Percentiles rank a stretch among this genome's conserved stretches.
These are phyloP conservation scores for Marasmarcha lunaedactyla DNA, from an alignment of 2,888 invertebrate genomes.

Conservation along the genomic window DNA sequence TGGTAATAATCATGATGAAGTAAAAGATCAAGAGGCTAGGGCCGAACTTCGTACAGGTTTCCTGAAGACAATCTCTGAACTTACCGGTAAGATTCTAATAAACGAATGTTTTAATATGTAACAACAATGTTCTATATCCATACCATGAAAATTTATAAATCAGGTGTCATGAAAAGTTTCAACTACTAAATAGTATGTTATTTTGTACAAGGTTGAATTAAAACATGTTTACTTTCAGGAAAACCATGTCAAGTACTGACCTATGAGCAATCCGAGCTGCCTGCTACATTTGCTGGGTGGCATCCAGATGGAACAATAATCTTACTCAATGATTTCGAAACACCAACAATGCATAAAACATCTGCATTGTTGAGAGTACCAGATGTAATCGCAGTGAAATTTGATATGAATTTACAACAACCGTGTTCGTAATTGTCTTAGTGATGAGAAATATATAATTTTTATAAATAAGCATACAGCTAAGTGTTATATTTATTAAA, in stretches of 20 bases:
- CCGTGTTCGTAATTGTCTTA: no score
- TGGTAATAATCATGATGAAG: no score
- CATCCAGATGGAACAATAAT: not conserved
- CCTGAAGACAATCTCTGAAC: slow-evolving; percentile 32
- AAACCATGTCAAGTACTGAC: not conserved
- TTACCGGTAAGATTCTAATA: slow-evolving; percentile 30
- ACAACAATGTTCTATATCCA: no score
- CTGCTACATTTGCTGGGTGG: not conserved
- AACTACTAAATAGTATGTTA: no score
- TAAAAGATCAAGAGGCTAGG: slow-evolving; percentile 29
- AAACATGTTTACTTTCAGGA: not conserved
- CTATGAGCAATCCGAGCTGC: not conserved
- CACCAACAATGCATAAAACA: not conserved
- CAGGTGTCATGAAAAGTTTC: no score
- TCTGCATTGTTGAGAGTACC: not conserved
- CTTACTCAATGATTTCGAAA: not conserved
- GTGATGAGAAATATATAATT: no score
- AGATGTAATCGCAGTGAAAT: not conserved
- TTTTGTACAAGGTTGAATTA: no score
- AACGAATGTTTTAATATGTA: no score
- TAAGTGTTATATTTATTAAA: no score
- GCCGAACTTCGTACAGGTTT: slow-evolving; percentile 44
- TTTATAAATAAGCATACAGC: no score
- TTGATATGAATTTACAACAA: no score
- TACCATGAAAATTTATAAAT: no score